Base-by-base conservation (phyloP, 2,113 vertebrate species). In the Cathartes aura region DNA sequence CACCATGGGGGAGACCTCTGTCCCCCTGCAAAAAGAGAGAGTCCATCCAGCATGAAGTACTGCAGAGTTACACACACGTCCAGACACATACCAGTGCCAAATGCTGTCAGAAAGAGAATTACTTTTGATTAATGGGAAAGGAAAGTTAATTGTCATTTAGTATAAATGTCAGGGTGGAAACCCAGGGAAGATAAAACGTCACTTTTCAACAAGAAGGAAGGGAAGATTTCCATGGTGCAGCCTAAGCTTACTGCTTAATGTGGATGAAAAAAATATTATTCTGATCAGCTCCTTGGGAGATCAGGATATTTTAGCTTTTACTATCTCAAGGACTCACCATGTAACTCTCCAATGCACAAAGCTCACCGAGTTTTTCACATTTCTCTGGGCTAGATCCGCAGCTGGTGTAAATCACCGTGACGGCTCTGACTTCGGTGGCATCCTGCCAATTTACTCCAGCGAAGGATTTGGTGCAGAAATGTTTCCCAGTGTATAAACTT, bases 401-500 rank as follows among this genome's bases (percentile, higher is more conserved):
- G 97, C 95, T 96, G 97, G 91, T 79, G 89, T 93, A 96, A 96
- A 96, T 96, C 97, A 96, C 80, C 5, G 9, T 3, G 1, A 87
- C 5, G 1, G 80, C 94, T 92, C 90, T 83, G 96, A 86, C 79
- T 93, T 67, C 0, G 13, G 80, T 93, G 96, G 96, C 95, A 78
- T 22, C 38, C 82, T 52, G 97, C 97, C 97, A 97, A 2, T 43
- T 92, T 67, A 47, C 89, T 95, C 97, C 94, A 52, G 92, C 15
- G 2, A 84, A 92, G 92, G 72, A 92, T 93, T 92, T 97, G 97
- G 92, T 92, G 95, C 95, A 95, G 92, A 88, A 92, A 86, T 71
- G 75, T 93, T 95, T 97, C 95, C 95, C 94, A 97, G 95, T 90
- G 80, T 90, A 93, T 93, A 95, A 93, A 96, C 95, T 95, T 94